These are phyloP conservation scores for Azemiops feae DNA, from an alignment of 2,113 vertebrate species.

Conservation along the genomic window DNA sequence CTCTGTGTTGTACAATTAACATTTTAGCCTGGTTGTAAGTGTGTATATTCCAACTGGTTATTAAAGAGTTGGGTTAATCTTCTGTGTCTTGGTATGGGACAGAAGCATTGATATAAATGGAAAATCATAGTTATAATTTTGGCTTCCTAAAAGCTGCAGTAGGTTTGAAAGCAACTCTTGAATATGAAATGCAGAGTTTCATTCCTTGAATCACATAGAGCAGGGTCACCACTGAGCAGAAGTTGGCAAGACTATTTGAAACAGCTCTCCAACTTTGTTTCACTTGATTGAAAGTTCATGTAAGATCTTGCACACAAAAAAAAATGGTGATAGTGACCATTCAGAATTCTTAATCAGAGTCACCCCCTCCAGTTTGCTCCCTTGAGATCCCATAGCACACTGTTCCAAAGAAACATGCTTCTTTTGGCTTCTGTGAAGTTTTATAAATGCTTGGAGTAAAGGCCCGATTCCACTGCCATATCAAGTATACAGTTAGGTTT, in stretches of 20 bases:
- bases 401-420: not conserved
- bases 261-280: not conserved
- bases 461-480: constrained; percentile 24
- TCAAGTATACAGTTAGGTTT: not conserved
- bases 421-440: not conserved
- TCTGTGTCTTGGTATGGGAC: constrained; percentile 8
- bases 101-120: not conserved
- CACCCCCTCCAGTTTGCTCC: constrained; percentile 4
- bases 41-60: constrained; percentile 20
- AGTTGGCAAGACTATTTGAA: constrained; percentile 33
- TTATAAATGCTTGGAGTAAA: not conserved
- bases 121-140: constrained; percentile 8
- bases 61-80: constrained; percentile 15
- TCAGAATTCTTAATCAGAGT: not conserved
- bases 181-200: constrained; percentile 1
- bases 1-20: constrained; percentile 3
- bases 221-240: not conserved
- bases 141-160: constrained; percentile 12
- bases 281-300: not conserved
- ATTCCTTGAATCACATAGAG: not conserved
- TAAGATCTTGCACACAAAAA: not conserved
- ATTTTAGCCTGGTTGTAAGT: constrained; percentile 35
- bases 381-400: not conserved
- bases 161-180: not conserved
- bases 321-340: not conserved